A percentile compares a stretch with the other conserved stretches of the same genome.
phyloP scores from a whole-genome alignment of 1,140 invertebrate species.

The Camponotus vicinus region DNA sequence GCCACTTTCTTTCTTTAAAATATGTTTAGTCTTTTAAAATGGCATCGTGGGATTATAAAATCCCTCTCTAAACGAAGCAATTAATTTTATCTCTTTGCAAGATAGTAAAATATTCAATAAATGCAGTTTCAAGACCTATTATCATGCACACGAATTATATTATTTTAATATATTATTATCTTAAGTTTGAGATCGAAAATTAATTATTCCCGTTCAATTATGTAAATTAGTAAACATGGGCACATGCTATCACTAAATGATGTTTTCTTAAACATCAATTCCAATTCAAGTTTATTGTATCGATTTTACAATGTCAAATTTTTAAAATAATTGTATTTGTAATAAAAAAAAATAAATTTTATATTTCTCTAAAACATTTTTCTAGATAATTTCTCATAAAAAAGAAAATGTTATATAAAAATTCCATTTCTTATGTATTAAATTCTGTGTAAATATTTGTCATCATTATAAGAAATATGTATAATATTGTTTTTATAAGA shows the following conservation, averaged over 20 bases:
- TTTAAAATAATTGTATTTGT: background rate
- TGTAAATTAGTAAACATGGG: constrained; percentile 21
- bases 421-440: background rate
- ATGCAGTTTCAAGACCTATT: constrained; percentile 18
- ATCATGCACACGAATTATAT: constrained; percentile 34
- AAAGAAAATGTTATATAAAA: background rate
- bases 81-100: constrained; percentile 87
- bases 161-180: constrained; percentile 35
- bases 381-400: background rate
- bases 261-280: background rate
- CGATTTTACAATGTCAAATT: background rate
- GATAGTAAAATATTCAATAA: constrained; percentile 38
- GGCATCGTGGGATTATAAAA: constrained; percentile 51
- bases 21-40: constrained; percentile 38
- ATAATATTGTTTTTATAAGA: no score
- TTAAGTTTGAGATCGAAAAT: constrained; percentile 1
- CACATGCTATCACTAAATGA: background rate
- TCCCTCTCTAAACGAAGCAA: background rate
- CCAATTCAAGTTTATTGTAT: background rate
- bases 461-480: background rate
- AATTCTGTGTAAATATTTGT: background rate
- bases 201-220: constrained; percentile 36
- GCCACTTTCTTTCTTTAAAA: constrained; percentile 58
- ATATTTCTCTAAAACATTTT: background rate
- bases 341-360: background rate